Base-by-base conservation (phyloP, 2,797 vertebrate species). In the Falco naumanni region DNA sequence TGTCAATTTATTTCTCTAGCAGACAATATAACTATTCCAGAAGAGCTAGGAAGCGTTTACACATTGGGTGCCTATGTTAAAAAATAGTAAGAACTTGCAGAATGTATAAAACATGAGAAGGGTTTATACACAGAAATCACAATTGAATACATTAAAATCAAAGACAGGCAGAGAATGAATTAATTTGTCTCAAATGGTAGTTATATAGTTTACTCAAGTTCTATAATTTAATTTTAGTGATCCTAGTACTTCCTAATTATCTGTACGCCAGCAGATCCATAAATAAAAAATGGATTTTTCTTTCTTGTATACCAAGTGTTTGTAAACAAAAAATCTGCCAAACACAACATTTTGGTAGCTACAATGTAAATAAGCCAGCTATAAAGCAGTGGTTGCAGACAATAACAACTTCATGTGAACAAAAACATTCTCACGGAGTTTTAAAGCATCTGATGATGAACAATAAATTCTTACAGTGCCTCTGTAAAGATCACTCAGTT, bases 71-170 rank as follows among this genome's bases (percentile, higher is more conserved):
- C 74, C 5, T 50, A 34, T 68, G 39, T 76, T 69, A 60, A 91
- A 81, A 81, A 89, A 87, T 34, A 87, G 74, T 14, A 72, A 51
- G 47, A 80, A 80, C 90, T 53, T 94, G 45, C 51, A 48, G 47
- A 66, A 89, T 94, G 64, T 87, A 90, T 97, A 95, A 97, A 97
- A 91, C 74, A 93, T 80, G 87, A 86, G 64, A 60, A 65, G 59
- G 70, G 51, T 93, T 96, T 87, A 96, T 80, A 88, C 61, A 85
- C 71, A 82, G 76, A 91, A 93, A 90, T 93, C 89, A 83, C 22
- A 72, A 70, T 4, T 75, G 86, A 95, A 93, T 86, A 64, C 37
- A 97, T 96, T 95, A 83, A 93, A 94, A 96, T 91, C 65, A 85
- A 82, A 94, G 87, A 61, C 53, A 85, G 78, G 84, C 60, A 89